These are phyloP conservation scores for Gallinago paraguaiae DNA, from an alignment of 2,113 vertebrate genomes.

Conservation along the genomic window DNA sequence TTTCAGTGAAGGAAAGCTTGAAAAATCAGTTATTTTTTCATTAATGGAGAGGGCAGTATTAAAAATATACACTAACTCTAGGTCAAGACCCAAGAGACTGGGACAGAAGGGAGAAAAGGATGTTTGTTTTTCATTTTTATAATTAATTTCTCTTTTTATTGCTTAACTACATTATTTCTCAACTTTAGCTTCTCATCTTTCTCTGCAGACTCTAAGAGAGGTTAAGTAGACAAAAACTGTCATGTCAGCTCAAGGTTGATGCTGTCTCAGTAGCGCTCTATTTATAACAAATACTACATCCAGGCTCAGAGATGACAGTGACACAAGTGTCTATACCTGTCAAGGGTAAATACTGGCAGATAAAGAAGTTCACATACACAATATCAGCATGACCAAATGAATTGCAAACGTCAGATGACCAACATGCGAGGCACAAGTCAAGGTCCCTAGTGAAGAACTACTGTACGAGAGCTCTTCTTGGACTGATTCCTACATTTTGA, in stretches of 20 bases:
- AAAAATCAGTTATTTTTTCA: not conserved
- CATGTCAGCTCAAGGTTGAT: accelerated
- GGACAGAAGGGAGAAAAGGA: not conserved
- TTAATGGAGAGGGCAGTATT: not conserved
- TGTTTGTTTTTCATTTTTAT: not conserved
- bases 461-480: not conserved
- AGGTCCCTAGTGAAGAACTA: not conserved
- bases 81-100: not conserved
- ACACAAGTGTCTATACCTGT: not conserved
- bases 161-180: not conserved
- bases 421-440: not conserved
- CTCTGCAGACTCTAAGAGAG: not conserved
- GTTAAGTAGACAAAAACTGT: not conserved
- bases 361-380: not conserved
- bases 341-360: not conserved
- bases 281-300: not conserved
- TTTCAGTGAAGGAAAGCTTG: not conserved
- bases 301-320: not conserved
- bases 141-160: not conserved
- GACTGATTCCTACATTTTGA: not conserved
- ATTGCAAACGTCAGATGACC: not conserved
- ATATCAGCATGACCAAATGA: not conserved
- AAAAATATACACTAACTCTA: not conserved
- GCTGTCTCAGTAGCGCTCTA: not conserved
- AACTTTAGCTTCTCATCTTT: not conserved